Percentiles rank a stretch among this genome's conserved stretches.
These are phyloP conservation scores for Heterohyrax brucei DNA, from an alignment of 2,797 vertebrate species.

Conservation along the genomic window DNA sequence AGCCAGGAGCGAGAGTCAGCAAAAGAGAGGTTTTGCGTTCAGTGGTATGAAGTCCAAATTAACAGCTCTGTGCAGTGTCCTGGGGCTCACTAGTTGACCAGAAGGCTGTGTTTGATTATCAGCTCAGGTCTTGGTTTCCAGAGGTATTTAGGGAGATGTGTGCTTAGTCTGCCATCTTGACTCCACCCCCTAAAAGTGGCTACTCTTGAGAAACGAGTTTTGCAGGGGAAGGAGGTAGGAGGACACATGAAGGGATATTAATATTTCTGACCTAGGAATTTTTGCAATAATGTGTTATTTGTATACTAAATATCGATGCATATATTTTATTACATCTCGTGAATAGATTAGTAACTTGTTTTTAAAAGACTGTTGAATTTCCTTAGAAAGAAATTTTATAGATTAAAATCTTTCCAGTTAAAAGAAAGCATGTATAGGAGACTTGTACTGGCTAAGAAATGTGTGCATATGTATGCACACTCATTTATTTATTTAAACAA, in stretches of 20 bases:
- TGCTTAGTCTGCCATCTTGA: too few species aligned
- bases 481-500: background rate
- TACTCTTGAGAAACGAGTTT: background rate
- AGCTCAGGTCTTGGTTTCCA: too few species aligned
- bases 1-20: too few species aligned
- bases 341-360: slow-evolving; percentile 48
- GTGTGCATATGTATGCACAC: background rate
- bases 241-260: background rate
- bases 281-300: slow-evolving; percentile 41
- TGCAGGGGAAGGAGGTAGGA: background rate
- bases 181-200: background rate
- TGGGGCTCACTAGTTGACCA: too few species aligned
- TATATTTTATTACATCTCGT: background rate
- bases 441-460: slow-evolving; percentile 51
- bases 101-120: too few species aligned
- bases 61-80: too few species aligned
- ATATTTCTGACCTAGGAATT: background rate
- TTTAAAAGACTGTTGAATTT: slow-evolving; percentile 53
- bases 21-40: too few species aligned
- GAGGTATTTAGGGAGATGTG: too few species aligned
- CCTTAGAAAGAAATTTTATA: background rate
- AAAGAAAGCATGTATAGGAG: background rate
- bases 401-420: background rate
- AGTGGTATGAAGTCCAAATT: too few species aligned
- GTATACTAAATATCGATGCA: background rate